These are phyloP conservation scores for Hippoglossus stenolepis DNA, from an alignment of 2,113 vertebrate species.

Conservation along the genomic window DNA sequence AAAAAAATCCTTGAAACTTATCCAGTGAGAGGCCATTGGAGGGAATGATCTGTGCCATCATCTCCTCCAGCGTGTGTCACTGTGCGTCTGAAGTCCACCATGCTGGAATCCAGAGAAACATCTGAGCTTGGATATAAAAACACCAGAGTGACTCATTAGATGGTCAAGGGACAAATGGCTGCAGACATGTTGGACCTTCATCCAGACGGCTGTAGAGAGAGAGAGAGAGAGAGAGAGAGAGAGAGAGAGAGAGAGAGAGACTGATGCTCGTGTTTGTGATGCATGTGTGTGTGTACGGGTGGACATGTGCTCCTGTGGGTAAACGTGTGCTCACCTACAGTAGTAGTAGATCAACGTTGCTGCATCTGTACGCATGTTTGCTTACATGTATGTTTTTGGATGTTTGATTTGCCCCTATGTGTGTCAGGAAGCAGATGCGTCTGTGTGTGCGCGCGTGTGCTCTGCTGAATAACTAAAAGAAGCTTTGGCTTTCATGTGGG, in stretches of 20 bases:
- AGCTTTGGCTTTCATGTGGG: constrained; percentile 54
- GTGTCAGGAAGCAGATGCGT: neutral
- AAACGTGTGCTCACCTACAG: too few species aligned
- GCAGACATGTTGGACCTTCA: neutral
- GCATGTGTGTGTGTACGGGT: neutral
- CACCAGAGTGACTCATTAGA: neutral
- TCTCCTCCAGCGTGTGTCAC: too few species aligned
- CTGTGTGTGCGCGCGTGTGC: constrained; percentile 10
- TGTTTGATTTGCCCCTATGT: neutral
- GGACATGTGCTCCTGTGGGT: neutral
- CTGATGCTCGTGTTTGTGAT: neutral
- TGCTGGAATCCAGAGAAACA: constrained; percentile 4
- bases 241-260: neutral
- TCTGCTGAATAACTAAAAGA: constrained; percentile 47
- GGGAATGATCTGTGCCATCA: constrained; percentile 17
- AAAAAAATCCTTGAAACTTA: constrained; percentile 17
- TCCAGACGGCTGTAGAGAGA: neutral
- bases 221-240: too few species aligned
- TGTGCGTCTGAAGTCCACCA: too few species aligned
- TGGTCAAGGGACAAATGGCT: neutral
- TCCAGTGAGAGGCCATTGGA: constrained; percentile 3
- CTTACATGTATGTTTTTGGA: too few species aligned
- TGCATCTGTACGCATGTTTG: too few species aligned
- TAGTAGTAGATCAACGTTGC: too few species aligned
- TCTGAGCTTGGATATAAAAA: constrained; percentile 10